Base-by-base conservation (phyloP, 2,797 vertebrate genomes). In the Pseudopleuronectes americanus region DNA sequence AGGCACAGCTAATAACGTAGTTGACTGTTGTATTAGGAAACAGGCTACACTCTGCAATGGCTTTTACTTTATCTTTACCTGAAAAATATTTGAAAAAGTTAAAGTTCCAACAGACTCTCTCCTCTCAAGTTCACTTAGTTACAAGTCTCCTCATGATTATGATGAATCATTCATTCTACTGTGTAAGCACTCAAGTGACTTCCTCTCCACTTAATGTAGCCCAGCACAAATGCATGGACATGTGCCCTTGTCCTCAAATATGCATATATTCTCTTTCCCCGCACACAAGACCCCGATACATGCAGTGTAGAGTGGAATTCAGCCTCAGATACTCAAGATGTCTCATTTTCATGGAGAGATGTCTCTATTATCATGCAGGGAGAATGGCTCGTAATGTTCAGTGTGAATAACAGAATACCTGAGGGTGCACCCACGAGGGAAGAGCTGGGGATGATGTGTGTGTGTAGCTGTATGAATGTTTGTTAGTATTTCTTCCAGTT, bases 401-500 rank as follows among this genome's bases (percentile, higher is more conserved):
- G 28, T 24, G 16, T 84, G 61, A 80, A 89, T 83, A 84, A 88
- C 83, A 61, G 48, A 86, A 71, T 66, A 74, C 63, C 61, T 73
- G 65, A 52, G 68, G 74, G 74, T 58, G 68, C 54, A 57, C 4
- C 45, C 48, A 64, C 58, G 21, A 33, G 55, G 45, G 57, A 49
- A 64, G 71, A 22, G 23, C 8, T 54, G 22, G 54, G 68, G 41
- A 76, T 75, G 23, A 62, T 41, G 43, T 54, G 61, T 54, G 61
- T 62, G 41, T 68, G 60, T 38, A 17, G 22, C 14, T 65, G 28
- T 55, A 21, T 57, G 52, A n/a, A 41, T 31, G 57, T 57, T 21
- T 56, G 64, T 61, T 68, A 57, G 51, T 56, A 54, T 48, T 57
- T 67, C 38, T 70, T 54, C 55, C 13, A 36, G 36, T 14, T 24